Base-by-base conservation (phyloP, 1,140 invertebrate species). In the Temnothorax curvispinosus region DNA sequence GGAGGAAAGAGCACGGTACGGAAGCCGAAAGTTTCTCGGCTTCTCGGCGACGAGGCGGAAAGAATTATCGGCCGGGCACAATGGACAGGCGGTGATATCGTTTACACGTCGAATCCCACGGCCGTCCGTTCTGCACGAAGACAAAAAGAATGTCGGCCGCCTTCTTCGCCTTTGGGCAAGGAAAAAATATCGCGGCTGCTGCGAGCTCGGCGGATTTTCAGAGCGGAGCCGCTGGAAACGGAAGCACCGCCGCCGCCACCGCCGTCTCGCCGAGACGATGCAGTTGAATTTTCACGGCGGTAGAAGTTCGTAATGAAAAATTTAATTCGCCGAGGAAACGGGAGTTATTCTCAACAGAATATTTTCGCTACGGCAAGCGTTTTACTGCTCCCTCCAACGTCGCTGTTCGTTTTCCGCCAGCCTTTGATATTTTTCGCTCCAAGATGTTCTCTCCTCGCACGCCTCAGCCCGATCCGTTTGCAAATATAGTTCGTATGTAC, bases 51-150 rank as follows among this genome's bases (percentile, higher is more conserved):
- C 91, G 91, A 91, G 91, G 91, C 89, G 91, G 93, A 93, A 94
- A 94, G 94, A 94, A 94, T 94, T 93, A 93, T 94, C 93, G 93
- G 90, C 84, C 81, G 86, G 85, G 78, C 87, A 93, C 91, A 94
- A 94, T 93, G 92, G 92, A 94, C 92, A 92, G 93, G 89, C 88
- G 86, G 91, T 91, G 92, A 93, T 93, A 94, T 94, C 93, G 93
- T 94, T 94, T 94, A 94, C 91, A 94, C 92, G 92, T 93, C 89
- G 91, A 92, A 92, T 93, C 92, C 89, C 88, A 69, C 54, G 88
- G 54, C 35, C 77, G 90, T 89, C 88, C 87, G 89, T 88, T 88
- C 75, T 56, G n/a, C 41, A 18, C 3, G 3, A 85, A 60, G 84
- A 85, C 77, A 87, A 64, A 81, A 81, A 86, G 85, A 81, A 85